These are phyloP conservation scores for Tiphia femorata DNA, from an alignment of 2,888 invertebrate genomes.

Conservation along the genomic window DNA sequence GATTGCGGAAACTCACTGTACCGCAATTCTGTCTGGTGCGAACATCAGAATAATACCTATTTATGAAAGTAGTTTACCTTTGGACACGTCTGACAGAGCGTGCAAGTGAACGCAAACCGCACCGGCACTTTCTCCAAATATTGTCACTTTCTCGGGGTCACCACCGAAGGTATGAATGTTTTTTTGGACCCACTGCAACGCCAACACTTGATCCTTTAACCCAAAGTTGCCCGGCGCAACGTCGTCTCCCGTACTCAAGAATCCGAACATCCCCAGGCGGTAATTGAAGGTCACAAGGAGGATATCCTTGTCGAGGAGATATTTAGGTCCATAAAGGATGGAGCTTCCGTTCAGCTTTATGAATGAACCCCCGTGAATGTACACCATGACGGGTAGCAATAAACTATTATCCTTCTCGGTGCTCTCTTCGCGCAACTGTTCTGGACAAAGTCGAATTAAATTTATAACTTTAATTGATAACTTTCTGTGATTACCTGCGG, in stretches of 20 bases:
- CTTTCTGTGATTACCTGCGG: too few relatives aligned
- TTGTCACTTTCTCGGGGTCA: constrained; percentile 36
- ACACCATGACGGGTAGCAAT: constrained; percentile 35
- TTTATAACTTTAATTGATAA: too few relatives aligned
- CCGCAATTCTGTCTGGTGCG: too few relatives aligned
- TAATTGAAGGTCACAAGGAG: constrained; percentile 44
- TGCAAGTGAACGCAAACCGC: background rate
- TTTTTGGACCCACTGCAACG: constrained; percentile 41
- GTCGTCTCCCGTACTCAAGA: constrained; percentile 41
- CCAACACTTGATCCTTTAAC: constrained; percentile 43
- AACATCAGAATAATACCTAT: background rate
- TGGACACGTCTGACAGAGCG: constrained; percentile 4
- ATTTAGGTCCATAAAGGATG: constrained; percentile 27
- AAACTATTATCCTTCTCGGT: background rate
- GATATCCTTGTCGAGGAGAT: constrained; percentile 37
- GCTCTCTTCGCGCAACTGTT: background rate
- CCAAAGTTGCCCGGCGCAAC: constrained; percentile 42
- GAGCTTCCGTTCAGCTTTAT: constrained; percentile 20
- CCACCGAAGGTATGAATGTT: constrained; percentile 43
- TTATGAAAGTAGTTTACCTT: background rate
- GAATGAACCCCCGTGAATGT: constrained; percentile 41
- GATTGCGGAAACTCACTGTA: too few relatives aligned
- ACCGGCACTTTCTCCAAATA: constrained; percentile 31
- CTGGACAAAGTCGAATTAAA: too few relatives aligned
- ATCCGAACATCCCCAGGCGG: constrained; percentile 42